These are phyloP conservation scores for Porphyrio hochstetteri DNA, from an alignment of 2,113 vertebrate species.

Conservation along the genomic window DNA sequence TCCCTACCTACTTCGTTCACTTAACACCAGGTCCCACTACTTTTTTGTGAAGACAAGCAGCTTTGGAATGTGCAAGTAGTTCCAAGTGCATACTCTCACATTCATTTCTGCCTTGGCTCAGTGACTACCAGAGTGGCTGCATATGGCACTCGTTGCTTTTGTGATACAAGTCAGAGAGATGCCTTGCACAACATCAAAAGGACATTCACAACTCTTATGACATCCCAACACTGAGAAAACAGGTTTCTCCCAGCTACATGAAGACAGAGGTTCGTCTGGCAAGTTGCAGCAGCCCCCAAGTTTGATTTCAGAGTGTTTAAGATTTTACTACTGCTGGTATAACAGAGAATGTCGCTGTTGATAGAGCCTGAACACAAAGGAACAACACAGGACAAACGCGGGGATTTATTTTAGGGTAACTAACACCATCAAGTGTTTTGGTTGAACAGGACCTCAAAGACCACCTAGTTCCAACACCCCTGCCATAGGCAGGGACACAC, in stretches of 20 bases:
- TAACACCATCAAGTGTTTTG: background rate
- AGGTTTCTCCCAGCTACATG: background rate
- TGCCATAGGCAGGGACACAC: no score
- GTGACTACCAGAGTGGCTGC: background rate
- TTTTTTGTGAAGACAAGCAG: background rate
- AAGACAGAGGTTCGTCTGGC: background rate
- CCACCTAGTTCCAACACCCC: no score
- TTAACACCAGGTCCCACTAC: background rate
- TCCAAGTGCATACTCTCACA: background rate
- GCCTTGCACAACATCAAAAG: background rate
- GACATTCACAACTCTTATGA: background rate
- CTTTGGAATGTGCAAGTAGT: background rate
- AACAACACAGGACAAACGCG: background rate
- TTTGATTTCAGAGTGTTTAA: background rate
- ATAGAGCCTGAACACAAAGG: background rate
- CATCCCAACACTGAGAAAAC: background rate
- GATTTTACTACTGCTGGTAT: background rate
- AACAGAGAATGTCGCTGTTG: background rate
- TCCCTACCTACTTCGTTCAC: background rate
- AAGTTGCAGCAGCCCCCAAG: background rate
- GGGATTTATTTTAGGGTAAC: background rate
- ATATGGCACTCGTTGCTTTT: background rate
- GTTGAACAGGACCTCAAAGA: no score
- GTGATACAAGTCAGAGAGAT: background rate
- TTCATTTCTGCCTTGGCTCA: background rate